Percentiles rank a stretch among this genome's conserved stretches.
These are phyloP conservation scores for Triplophysa bombifrons DNA, from an alignment of 2,797 vertebrate species.

Conservation along the genomic window DNA sequence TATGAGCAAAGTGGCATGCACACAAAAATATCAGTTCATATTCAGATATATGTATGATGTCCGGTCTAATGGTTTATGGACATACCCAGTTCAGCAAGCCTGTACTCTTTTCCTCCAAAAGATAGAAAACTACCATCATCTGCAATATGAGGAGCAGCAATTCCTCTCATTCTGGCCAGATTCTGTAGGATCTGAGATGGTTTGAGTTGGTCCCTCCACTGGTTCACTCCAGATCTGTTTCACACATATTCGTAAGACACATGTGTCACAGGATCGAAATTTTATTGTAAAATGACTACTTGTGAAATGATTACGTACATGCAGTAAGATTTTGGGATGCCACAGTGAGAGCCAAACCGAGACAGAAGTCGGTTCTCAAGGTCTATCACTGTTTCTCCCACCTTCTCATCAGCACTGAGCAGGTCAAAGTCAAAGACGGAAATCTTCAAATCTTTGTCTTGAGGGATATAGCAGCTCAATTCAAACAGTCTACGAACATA, in stretches of 20 bases:
- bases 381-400: constrained; percentile 95
- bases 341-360: constrained; percentile 90
- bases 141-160: constrained; percentile 81
- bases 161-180: constrained; percentile 86
- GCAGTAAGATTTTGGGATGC: constrained; percentile 92
- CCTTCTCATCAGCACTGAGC: constrained; percentile 92
- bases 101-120: constrained; percentile 85
- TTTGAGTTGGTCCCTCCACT: constrained; percentile 93
- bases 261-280: not conserved
- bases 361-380: constrained; percentile 97
- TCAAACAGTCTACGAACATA: constrained; percentile 89
- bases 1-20: constrained; percentile 64
- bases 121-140: constrained; percentile 84
- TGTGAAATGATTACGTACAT: constrained; percentile 72
- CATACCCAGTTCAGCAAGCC: constrained; percentile 86
- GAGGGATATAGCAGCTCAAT: constrained; percentile 92
- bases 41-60: constrained; percentile 6
- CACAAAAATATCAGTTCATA: constrained; percentile 7
- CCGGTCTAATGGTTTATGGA: not conserved
- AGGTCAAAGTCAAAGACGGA: constrained; percentile 92
- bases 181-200: constrained; percentile 90
- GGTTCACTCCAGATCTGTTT: constrained; percentile 89
- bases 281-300: constrained; percentile 48
- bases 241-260: not conserved
- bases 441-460: constrained; percentile 98